Evolutionary conservation across 2,888 invertebrate genomes (phyloP), one percentile per base, ranked within the genome.

Genomic region (Tanytarsus gracilentus): DNA sequence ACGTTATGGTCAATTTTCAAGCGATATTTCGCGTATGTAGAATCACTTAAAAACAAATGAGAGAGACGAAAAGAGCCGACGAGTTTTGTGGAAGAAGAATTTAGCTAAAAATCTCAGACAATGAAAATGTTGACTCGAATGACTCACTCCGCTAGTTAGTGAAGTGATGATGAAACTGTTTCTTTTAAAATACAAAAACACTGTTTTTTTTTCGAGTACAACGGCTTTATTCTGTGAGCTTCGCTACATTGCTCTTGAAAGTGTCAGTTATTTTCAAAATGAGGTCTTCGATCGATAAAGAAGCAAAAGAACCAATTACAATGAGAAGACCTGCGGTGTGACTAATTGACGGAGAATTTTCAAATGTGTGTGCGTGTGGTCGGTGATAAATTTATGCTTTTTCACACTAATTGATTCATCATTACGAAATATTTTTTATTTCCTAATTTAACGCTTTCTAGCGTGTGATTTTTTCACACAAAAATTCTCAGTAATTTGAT

Each of bases 201-300:
- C n/a, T n/a, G n/a, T 23, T 14, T 16, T 7, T 30, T 11, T 50
- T 8, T 16, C 7, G 53, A 51, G 51, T 51, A 33, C 33, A 53
- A 53, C 33, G 53, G 53, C 53, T 33, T 53, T 33, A n/a, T n/a
- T n/a, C n/a, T n/a, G n/a, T n/a, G n/a, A 14, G 25, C 23, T 50
- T 27, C 3, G 5, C 33, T 11, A 25, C 21, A 23, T 33, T 50
- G 16, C 27, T 53, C 53, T 53, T 36, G 21, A 16, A 11, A 8
- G 7, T 11, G 27, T 26, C 14, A 49, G 49, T 26, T 14, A 16
- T 36, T 8, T 36, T 14, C 36, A 36, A 49, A 33, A 23, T 25
- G 39, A 39, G 55, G 55, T 55, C 55, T 55, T 55, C 26, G 33
- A 55, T 55, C 55, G 39, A 40, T 55, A 23, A 39, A 55, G 55